Percentiles rank a stretch among this genome's conserved stretches.
Evolutionary conservation across 2,113 vertebrate species (phyloP).

Genomic region (Ciconia stormi): DNA sequence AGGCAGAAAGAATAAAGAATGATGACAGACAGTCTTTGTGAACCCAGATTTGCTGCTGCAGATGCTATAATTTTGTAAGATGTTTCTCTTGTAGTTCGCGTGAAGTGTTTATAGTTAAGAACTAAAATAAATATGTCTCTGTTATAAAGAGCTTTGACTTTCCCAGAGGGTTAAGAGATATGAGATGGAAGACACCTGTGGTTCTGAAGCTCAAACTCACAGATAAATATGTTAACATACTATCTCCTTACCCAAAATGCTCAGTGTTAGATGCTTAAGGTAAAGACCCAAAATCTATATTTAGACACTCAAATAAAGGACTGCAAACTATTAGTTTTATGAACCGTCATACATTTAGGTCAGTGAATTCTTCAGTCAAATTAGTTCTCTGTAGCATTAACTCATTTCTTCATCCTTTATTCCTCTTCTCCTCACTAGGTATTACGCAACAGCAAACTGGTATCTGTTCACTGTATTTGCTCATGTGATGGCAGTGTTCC

Average conservation of each 20-base stretch:
- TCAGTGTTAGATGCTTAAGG: neutral
- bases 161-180: neutral
- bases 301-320: neutral
- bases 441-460: neutral
- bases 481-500: neutral
- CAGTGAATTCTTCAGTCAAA: constrained; percentile 21
- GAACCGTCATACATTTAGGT: neutral
- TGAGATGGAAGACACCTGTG: neutral
- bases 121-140: constrained; percentile 1
- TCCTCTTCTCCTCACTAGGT: neutral
- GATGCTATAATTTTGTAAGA: neutral
- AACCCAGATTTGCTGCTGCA: neutral
- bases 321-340: neutral
- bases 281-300: neutral
- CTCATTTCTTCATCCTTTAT: neutral
- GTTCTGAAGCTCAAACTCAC: neutral
- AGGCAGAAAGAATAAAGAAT: neutral
- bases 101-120: neutral
- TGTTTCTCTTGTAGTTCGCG: neutral
- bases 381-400: constrained; percentile 2
- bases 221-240: neutral
- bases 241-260: neutral
- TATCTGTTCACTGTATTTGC: neutral
- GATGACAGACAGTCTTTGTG: neutral
- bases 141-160: neutral